Percentiles rank a stretch among this genome's conserved stretches.
Conservation (phyloP, 2,113 vertebrate genomes). For the Ameiurus melas region DNA sequence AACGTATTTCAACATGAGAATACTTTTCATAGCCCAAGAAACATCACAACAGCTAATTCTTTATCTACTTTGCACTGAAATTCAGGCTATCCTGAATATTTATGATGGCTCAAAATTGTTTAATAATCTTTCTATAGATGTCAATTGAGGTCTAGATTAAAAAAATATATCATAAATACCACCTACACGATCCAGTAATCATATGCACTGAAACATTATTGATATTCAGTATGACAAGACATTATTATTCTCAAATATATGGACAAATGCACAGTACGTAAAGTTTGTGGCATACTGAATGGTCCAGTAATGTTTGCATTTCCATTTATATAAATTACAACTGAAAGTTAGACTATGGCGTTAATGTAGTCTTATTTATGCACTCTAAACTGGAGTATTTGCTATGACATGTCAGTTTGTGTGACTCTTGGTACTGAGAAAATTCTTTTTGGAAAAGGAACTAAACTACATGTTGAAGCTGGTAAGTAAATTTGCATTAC, state of each 20-base stretch:
- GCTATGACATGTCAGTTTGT: conserved; percentile 34
- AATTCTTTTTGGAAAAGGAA: conserved; percentile 45
- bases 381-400: conserved; percentile 22
- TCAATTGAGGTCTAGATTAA: background rate
- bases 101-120: background rate
- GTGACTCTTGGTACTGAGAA: conserved; percentile 36
- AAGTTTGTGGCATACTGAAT: background rate
- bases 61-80: background rate
- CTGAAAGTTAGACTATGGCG: background rate
- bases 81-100: background rate
- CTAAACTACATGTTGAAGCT: conserved; percentile 35
- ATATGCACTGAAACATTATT: background rate
- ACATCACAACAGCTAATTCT: background rate
- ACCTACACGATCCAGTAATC: background rate
- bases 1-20: background rate
- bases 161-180: no score
- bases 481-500: conserved; percentile 39
- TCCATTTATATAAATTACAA: background rate
- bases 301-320: background rate
- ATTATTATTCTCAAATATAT: background rate
- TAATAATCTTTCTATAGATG: background rate
- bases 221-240: background rate
- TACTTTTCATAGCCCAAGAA: background rate
- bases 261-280: background rate
- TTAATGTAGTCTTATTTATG: background rate